These are phyloP conservation scores for Bimastos eiseni DNA, from an alignment of 2,888 invertebrate genomes.

Conservation along the genomic window DNA sequence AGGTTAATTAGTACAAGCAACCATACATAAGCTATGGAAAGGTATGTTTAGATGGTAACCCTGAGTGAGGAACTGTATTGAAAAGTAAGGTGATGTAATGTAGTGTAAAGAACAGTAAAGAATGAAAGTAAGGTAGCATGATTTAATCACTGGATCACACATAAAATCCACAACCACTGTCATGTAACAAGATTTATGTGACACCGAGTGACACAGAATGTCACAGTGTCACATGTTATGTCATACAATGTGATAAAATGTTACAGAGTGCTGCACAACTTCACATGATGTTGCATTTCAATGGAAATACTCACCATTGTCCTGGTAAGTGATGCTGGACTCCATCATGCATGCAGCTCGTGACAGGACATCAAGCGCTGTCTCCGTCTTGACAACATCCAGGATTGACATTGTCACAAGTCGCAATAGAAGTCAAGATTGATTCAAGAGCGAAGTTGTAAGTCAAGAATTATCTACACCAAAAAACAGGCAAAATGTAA, in stretches of 20 bases:
- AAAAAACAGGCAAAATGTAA: not conserved
- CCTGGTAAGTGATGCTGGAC: not conserved
- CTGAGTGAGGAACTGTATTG: not conserved
- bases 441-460: not conserved
- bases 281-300: not conserved
- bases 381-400: constrained; percentile 42
- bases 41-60: not conserved
- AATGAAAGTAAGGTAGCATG: not conserved
- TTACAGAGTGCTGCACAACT: too few relatives aligned
- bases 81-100: not conserved
- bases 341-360: constrained; percentile 57
- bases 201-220: not conserved
- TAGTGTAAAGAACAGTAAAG: not conserved
- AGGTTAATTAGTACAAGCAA: not conserved
- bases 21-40: not conserved
- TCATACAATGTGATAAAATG: too few relatives aligned
- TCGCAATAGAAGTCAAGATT: not conserved
- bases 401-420: not conserved
- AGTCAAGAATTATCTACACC: constrained; percentile 2
- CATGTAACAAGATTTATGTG: too few relatives aligned
- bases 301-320: not conserved
- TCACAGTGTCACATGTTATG: not conserved
- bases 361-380: constrained; percentile 56
- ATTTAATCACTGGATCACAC: not conserved
- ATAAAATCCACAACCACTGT: not conserved